Conservation (phyloP, 2,113 vertebrate genomes). For the Triplophysa rosa region DNA sequence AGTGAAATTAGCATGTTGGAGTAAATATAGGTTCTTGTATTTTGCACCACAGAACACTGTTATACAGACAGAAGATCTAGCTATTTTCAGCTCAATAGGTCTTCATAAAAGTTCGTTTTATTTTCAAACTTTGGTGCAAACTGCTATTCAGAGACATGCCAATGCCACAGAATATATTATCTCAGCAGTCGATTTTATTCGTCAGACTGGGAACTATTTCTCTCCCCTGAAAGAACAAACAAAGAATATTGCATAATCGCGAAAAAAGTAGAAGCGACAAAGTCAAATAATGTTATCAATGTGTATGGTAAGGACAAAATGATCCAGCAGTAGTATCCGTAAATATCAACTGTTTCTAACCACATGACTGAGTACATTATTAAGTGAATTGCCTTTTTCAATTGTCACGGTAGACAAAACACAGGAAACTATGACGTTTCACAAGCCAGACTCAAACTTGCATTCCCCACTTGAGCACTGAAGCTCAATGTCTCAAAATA, state of each 20-base stretch:
- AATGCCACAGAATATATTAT: conserved; percentile 24
- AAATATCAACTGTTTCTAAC: background rate
- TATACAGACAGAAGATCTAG: conserved; percentile 47
- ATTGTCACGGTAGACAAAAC: too few relatives aligned
- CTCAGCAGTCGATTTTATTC: background rate
- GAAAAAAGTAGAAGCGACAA: background rate
- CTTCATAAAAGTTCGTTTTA: conserved; percentile 1
- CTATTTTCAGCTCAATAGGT: conserved; percentile 57
- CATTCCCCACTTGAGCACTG: too few relatives aligned
- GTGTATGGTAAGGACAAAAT: background rate
- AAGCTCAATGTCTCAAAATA: too few relatives aligned
- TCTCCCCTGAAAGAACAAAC: background rate
- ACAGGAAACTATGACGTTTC: too few relatives aligned
- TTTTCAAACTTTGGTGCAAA: background rate
- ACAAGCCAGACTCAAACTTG: too few relatives aligned
- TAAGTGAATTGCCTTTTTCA: too few relatives aligned
- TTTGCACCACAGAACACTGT: conserved; percentile 46
- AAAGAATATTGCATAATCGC: background rate
- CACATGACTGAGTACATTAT: background rate
- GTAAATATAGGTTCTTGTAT: conserved; percentile 25
- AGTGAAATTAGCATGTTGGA: conserved; percentile 53
- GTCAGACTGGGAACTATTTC: conserved; percentile 8
- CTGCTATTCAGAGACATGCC: conserved; percentile 11
- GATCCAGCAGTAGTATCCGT: too few relatives aligned
- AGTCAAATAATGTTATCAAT: background rate